Percentiles rank a stretch among this genome's conserved stretches.
phyloP scores from a whole-genome alignment of 2,888 invertebrate species.

The Drosophila planitibia region DNA sequence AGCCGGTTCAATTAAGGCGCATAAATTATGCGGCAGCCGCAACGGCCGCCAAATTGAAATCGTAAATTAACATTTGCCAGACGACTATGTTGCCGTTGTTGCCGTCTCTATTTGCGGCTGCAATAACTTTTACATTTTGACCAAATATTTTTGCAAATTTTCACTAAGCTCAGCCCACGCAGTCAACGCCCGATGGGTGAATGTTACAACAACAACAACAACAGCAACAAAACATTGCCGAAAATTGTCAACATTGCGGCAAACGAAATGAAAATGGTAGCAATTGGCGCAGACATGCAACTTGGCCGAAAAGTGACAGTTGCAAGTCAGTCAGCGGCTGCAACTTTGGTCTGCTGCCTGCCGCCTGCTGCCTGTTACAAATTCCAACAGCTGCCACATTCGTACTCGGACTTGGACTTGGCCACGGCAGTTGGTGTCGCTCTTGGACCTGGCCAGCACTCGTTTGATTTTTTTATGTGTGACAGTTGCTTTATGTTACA shows the following conservation, averaged over 20 bases:
- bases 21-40: conserved; percentile 77
- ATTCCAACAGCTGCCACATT: conserved; percentile 33
- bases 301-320: conserved; percentile 77
- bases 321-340: conserved; percentile 74
- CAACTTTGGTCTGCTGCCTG: background rate
- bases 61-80: conserved; percentile 81
- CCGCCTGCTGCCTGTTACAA: conserved; percentile 1
- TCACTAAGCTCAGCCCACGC: conserved; percentile 80
- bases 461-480: conserved; percentile 70
- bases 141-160: conserved; percentile 81
- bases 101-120: conserved; percentile 26
- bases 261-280: conserved; percentile 81
- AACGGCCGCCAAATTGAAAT: conserved; percentile 79
- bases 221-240: conserved; percentile 11
- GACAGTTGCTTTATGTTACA: conserved; percentile 80
- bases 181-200: conserved; percentile 73
- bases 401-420: conserved; percentile 12
- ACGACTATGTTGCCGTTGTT: conserved; percentile 28
- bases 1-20: conserved; percentile 78
- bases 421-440: conserved; percentile 1
- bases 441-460: conserved; percentile 36
- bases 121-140: conserved; percentile 81
- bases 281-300: conserved; percentile 77
- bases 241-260: conserved; percentile 71
- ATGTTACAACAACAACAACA: conserved; percentile 42